Percentiles rank a stretch among this genome's conserved stretches.
Evolutionary conservation across 2,888 invertebrate genomes (phyloP).

Genomic region (Pedicia rivosa): DNA sequence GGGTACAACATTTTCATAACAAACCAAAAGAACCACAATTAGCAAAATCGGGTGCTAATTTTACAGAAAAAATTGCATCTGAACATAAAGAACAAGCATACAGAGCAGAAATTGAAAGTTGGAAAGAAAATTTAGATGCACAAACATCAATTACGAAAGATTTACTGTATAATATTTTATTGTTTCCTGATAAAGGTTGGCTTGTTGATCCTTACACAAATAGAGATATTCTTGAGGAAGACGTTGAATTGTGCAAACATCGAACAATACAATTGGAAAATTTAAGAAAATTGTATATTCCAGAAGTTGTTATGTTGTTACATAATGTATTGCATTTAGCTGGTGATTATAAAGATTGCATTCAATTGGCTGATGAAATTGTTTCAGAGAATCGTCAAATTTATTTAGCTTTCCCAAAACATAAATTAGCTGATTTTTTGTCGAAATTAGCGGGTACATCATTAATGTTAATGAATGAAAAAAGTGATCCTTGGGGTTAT

Average conservation of each 20-base stretch:
- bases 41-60: conserved; percentile 43
- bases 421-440: conserved; percentile 58
- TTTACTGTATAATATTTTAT: conserved; percentile 66
- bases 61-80: conserved; percentile 75
- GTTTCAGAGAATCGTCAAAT: conserved; percentile 63
- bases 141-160: conserved; percentile 63
- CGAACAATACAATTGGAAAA: conserved; percentile 44
- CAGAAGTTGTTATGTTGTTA: conserved; percentile 63
- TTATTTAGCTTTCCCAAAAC: conserved; percentile 66
- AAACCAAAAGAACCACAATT: conserved; percentile 54
- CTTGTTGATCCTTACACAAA: conserved; percentile 49
- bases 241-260: conserved; percentile 37
- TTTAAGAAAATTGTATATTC: conserved; percentile 66
- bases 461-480: conserved; percentile 53
- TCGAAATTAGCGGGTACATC: conserved; percentile 66
- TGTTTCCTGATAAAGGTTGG: conserved; percentile 87
- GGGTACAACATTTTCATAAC: conserved; percentile 72
- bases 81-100: conserved; percentile 72
- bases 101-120: conserved; percentile 59
- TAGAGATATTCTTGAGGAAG: conserved; percentile 16
- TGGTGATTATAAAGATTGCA: conserved; percentile 57
- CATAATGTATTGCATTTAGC: conserved; percentile 64
- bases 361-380: conserved; percentile 63
- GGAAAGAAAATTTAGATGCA: conserved; percentile 51
- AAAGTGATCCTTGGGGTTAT: conserved; percentile 72